Percentiles rank a stretch among this genome's conserved stretches.
phyloP scores from a whole-genome alignment of 2,888 invertebrate genomes.

The Melanchra persicariae region DNA sequence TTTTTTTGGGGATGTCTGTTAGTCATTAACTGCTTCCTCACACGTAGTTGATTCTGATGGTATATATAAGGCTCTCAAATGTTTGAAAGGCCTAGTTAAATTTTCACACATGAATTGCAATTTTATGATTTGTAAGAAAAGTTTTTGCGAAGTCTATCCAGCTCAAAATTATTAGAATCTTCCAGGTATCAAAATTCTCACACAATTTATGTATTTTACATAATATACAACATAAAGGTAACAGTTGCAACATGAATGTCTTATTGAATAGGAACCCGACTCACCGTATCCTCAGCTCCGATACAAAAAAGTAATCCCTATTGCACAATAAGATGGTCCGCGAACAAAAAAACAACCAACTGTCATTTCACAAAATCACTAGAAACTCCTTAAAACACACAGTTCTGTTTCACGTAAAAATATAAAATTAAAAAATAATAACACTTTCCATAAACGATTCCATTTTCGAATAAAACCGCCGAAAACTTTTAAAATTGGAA shows the following conservation, averaged over 20 bases:
- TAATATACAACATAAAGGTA: constrained; percentile 54
- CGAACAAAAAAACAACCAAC: constrained; percentile 78
- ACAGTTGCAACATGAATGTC: constrained; percentile 71
- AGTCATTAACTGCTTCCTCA: neutral
- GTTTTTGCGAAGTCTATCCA: neutral
- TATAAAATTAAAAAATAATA: constrained; percentile 60
- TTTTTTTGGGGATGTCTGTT: constrained; percentile 27
- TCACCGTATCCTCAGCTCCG: constrained; percentile 82
- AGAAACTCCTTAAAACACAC: constrained; percentile 72
- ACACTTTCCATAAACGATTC: constrained; percentile 60
- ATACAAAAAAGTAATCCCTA: constrained; percentile 82
- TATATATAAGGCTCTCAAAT: rapidly evolving
- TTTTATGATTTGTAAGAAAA: neutral
- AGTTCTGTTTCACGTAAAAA: constrained; percentile 53
- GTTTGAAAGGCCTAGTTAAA: rapidly evolving
- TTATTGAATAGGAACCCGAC: constrained; percentile 76
- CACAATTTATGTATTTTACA: constrained; percentile 53
- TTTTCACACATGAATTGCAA: neutral
- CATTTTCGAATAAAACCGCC: constrained; percentile 72
- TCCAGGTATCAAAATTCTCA: constrained; percentile 15
- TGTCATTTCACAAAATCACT: constrained; percentile 74
- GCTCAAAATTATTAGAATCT: neutral
- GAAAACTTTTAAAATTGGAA: constrained; percentile 53
- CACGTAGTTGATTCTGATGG: neutral
- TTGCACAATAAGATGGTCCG: constrained; percentile 80